A percentile compares a stretch with the other conserved stretches of the same genome.
These are phyloP conservation scores for Tetragnatha montana DNA, from an alignment of 2,888 invertebrate species.

Conservation along the genomic window DNA sequence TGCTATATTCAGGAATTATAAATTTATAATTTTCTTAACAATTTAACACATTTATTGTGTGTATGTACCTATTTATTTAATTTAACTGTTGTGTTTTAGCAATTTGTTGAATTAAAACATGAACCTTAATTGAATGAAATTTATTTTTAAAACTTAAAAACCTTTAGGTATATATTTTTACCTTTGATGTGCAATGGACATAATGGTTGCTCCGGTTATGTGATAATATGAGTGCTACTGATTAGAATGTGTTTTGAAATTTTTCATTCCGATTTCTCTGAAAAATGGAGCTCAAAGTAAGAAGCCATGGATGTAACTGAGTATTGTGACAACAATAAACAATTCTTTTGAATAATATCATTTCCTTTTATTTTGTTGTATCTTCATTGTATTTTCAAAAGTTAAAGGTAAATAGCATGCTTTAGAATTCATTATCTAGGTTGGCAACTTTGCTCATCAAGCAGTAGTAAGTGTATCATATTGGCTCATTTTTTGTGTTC, in stretches of 20 bases:
- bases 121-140: too few relatives aligned
- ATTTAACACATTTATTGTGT: too few relatives aligned
- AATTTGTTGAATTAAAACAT: too few relatives aligned
- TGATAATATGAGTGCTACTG: neutral
- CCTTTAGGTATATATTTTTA: too few relatives aligned
- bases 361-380: neutral
- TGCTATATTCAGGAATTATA: too few relatives aligned
- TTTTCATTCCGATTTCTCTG: neutral
- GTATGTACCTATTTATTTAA: too few relatives aligned
- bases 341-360: neutral
- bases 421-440: neutral
- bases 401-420: neutral
- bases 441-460: too few relatives aligned
- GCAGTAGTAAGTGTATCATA: too few relatives aligned
- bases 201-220: neutral
- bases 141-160: too few relatives aligned
- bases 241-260: neutral
- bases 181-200: neutral
- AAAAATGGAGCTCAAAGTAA: neutral
- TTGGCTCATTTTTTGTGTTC: too few relatives aligned
- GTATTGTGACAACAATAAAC: neutral
- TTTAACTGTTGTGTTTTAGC: too few relatives aligned
- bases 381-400: neutral
- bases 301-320: constrained; percentile 1
- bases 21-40: too few relatives aligned